Base-by-base conservation (phyloP, 2,797 vertebrate genomes). In the Sebastes oblongus region DNA sequence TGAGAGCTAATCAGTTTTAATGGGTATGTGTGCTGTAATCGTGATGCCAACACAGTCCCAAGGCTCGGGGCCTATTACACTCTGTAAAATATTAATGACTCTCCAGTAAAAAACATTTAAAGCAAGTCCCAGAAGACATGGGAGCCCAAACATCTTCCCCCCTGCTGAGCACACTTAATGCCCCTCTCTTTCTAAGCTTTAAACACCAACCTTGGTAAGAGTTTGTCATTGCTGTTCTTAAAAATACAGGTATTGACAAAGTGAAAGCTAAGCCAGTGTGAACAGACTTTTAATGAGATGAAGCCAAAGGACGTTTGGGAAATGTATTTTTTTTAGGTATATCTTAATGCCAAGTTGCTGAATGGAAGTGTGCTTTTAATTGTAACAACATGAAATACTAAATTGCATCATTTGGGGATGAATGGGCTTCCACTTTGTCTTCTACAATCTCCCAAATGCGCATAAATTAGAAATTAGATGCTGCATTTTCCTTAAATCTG, bases 61-160 rank as follows among this genome's bases (percentile, higher is more conserved):
- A 90, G 95, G 95, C 96, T 95, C 91, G 84, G 93, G 94, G 94
- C 95, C 96, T 97, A 97, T 97, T 97, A 97, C 95, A 96, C 95
- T 94, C 95, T 93, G 95, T 97, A 96, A 96, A 97, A 97, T 96
- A 96, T 97, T 97, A 97, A 97, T 97, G 96, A 96, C 94, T 95
- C 93, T 93, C 94, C 91, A 96, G 95, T 94, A 95, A 93, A 93
- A 96, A 95, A 90, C 86, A 83, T 96, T 97, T 96, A 95, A 95
- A 96, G 94, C 81, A 92, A 92, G 93, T 96, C 96, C 96, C 95
- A 91, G 90, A 95, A 93, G 96, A 94, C 92, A 83, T 52, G 67
- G 87, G 82, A 77, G 78, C 69, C 78, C 58, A 85, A 82, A 82
- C 64, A 77, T 55, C 22, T 7, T 16, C 42, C 8, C 67, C 46